These are phyloP conservation scores for Perca flavescens DNA, from an alignment of 2,113 vertebrate species.

Conservation along the genomic window DNA sequence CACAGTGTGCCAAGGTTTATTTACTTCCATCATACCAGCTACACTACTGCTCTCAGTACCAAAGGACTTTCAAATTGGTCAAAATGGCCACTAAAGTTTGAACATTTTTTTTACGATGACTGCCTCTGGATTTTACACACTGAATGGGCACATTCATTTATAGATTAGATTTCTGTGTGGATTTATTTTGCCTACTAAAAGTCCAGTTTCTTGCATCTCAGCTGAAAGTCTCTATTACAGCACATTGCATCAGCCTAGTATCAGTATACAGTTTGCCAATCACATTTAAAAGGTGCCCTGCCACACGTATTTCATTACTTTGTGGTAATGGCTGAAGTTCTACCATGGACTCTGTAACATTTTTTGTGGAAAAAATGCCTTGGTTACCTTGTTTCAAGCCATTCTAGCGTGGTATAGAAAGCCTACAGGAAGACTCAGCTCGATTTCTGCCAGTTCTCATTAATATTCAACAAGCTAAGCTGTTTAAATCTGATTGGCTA, in stretches of 20 bases:
- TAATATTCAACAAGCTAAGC: no score
- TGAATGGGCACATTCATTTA: not conserved
- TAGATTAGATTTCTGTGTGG: not conserved
- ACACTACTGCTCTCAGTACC: not conserved
- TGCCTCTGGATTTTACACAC: not conserved
- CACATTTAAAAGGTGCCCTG: not conserved
- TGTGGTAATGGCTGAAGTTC: no score
- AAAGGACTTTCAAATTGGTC: not conserved
- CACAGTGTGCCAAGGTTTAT: not conserved
- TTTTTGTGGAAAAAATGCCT: no score
- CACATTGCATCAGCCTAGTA: conserved; percentile 26
- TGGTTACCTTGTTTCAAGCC: no score
- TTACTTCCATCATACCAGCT: not conserved
- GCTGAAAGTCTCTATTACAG: conserved; percentile 17
- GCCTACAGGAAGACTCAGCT: no score
- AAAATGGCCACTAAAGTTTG: not conserved
- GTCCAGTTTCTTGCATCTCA: conserved; percentile 3
- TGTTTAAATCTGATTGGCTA: no score
- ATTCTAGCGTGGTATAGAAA: no score
- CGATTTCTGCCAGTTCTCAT: no score
- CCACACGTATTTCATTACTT: no score
- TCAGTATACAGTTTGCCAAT: not conserved
- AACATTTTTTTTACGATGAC: not conserved
- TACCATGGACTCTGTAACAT: no score
- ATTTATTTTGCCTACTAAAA: not conserved